Conservation (phyloP, 2,113 vertebrate genomes). For the Barbus barbus region DNA sequence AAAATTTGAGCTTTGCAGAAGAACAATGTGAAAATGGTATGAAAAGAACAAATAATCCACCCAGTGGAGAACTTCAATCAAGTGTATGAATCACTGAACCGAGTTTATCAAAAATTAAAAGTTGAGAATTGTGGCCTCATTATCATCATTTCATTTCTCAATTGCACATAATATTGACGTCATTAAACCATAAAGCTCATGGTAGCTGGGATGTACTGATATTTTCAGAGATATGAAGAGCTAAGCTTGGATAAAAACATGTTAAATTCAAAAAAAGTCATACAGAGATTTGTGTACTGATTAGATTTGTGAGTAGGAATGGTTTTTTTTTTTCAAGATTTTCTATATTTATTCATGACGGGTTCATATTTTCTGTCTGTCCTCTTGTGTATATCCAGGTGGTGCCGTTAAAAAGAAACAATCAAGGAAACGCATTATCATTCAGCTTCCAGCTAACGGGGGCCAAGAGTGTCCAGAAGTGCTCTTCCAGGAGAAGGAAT, state of each 20-base stretch:
- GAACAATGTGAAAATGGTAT: background rate
- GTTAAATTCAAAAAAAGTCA: background rate
- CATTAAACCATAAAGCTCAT: conserved; percentile 2
- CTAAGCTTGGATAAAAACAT: background rate
- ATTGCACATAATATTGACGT: background rate
- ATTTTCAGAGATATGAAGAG: background rate
- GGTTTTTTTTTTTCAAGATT: conserved; percentile 3
- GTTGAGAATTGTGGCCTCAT: too few species aligned
- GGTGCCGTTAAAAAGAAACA: conserved; percentile 77
- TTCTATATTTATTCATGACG: background rate
- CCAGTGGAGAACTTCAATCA: background rate
- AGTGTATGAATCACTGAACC: too few species aligned
- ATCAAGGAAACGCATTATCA: conserved; percentile 83
- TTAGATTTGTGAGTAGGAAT: background rate
- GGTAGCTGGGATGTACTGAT: background rate
- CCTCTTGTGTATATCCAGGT: conserved; percentile 18
- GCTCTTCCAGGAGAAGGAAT: conserved; percentile 90
- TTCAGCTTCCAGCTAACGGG: conserved; percentile 88
- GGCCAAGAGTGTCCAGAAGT: conserved; percentile 91
- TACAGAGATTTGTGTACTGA: background rate
- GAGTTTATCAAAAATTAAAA: too few species aligned
- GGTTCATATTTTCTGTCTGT: background rate
- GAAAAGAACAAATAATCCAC: background rate
- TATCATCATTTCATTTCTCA: conserved; percentile 1
- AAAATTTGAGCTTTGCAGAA: background rate